Conservation (phyloP, 2,797 vertebrate genomes). For the Falco rusticolus region DNA sequence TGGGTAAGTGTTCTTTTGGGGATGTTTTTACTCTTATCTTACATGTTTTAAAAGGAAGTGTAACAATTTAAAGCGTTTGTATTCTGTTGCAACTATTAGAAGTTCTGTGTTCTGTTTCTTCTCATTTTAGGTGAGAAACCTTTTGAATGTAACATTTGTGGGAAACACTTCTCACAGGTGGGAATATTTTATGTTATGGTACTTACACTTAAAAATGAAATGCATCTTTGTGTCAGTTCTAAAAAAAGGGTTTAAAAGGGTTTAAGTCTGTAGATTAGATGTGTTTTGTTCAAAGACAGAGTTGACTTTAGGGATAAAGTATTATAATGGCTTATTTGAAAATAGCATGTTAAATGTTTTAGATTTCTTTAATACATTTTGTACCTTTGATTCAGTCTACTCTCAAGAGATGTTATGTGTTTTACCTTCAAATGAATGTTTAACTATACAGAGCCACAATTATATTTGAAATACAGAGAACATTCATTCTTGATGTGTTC, state of each 20-base stretch:
- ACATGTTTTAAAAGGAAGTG: not conserved
- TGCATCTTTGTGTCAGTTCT: conserved; percentile 32
- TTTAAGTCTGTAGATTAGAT: not conserved
- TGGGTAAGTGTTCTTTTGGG: conserved; percentile 18
- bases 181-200: conserved; percentile 69
- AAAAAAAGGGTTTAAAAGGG: not conserved
- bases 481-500: not conserved
- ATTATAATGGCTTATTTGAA: not conserved
- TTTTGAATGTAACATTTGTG: conserved; percentile 97
- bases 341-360: not conserved
- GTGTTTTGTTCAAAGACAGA: not conserved
- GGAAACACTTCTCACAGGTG: conserved; percentile 99
- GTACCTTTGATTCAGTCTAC: conserved; percentile 3
- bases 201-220: conserved; percentile 55
- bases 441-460: not conserved
- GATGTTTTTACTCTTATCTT: not conserved
- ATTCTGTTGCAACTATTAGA: conserved; percentile 44
- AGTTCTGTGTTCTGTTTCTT: conserved; percentile 62
- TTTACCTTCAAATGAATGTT: conserved; percentile 8
- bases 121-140: conserved; percentile 93
- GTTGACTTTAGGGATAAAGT: not conserved
- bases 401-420: not conserved
- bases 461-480: not conserved
- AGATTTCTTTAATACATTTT: not conserved
- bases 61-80: conserved; percentile 17